Percentiles rank a stretch among this genome's conserved stretches.
These are phyloP conservation scores for Larimichthys crocea DNA, from an alignment of 2,113 vertebrate genomes.

Conservation along the genomic window DNA sequence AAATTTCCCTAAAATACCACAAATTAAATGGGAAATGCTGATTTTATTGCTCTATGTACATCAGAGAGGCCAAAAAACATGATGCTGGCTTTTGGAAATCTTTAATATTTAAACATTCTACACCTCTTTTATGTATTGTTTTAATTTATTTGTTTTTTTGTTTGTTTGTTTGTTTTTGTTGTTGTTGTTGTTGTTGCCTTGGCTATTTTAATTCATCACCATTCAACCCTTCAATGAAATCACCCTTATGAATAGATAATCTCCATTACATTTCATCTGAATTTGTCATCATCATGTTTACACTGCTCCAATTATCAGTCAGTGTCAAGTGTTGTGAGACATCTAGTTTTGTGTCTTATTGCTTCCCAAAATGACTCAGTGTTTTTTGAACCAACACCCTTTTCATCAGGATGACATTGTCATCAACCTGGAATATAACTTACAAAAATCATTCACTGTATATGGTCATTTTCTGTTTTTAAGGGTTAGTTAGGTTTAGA, in stretches of 20 bases:
- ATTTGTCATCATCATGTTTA: background rate
- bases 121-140: background rate
- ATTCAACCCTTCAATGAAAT: background rate
- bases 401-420: background rate
- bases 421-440: no score
- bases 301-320: background rate
- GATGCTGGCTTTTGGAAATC: background rate
- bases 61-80: conserved; percentile 21
- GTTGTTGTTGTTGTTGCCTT: background rate
- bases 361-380: background rate
- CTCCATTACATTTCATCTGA: background rate
- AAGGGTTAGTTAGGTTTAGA: no score
- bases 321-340: background rate
- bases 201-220: no score
- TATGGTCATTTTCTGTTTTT: no score
- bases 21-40: conserved; percentile 53
- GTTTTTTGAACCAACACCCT: background rate
- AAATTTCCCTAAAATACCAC: conserved; percentile 55
- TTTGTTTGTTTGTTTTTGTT: background rate
- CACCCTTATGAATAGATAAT: background rate
- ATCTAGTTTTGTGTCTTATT: background rate
- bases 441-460: no score
- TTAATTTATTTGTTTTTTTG: background rate
- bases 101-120: background rate
- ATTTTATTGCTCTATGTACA: conserved; percentile 39